These are phyloP conservation scores for Prosapia bicincta DNA, from an alignment of 2,888 invertebrate species.

Conservation along the genomic window DNA sequence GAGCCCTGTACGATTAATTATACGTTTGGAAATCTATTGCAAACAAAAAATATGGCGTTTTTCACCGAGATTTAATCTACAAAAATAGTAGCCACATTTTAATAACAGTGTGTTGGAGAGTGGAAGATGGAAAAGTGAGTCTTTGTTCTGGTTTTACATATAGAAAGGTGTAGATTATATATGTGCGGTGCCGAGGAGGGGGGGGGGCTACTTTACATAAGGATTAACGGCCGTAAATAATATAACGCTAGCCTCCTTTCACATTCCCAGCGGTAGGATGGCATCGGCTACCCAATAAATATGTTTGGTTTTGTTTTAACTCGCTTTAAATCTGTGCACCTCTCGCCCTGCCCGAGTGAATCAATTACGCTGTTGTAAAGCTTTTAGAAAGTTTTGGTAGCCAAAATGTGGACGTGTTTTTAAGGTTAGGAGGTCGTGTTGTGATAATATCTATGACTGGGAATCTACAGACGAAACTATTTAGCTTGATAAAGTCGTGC, in stretches of 20 bases:
- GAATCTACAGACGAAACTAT: no score
- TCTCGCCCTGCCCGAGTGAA: background rate
- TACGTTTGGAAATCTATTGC: background rate
- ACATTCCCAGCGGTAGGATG: background rate
- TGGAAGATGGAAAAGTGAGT: background rate
- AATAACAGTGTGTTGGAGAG: conserved; percentile 13
- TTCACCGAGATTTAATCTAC: conserved; percentile 23
- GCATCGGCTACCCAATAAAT: background rate
- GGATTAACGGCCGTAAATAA: background rate
- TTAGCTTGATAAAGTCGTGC: no score
- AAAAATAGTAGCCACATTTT: conserved; percentile 26
- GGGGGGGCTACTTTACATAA: background rate
- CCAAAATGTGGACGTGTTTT: background rate
- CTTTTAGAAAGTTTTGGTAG: background rate
- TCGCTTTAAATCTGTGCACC: background rate
- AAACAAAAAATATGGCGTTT: conserved; percentile 2
- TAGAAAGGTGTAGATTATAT: background rate
- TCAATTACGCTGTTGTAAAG: background rate
- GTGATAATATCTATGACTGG: no score
- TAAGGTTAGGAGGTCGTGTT: background rate
- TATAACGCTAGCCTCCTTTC: background rate
- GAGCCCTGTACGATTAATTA: background rate
- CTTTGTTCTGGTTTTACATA: background rate
- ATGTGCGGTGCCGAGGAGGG: background rate
- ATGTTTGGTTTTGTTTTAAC: conserved; percentile 1